Evolutionary conservation across 2,888 invertebrate genomes (phyloP).

Genomic region (Caenorhabditis doughertyi): DNA sequence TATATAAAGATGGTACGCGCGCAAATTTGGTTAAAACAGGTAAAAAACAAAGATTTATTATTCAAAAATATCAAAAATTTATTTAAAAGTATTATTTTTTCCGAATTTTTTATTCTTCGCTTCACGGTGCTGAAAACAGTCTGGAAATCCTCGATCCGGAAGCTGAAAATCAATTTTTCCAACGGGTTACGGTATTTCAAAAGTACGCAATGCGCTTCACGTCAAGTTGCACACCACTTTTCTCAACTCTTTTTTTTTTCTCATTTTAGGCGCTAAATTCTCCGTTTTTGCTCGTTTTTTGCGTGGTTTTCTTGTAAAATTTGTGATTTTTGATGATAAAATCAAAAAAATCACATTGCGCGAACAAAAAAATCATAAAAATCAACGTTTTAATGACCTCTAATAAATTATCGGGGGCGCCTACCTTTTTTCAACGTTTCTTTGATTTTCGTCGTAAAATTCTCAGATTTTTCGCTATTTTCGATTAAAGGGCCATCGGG

Average conservation of each 20-base stretch:
- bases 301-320: not conserved
- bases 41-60: not conserved
- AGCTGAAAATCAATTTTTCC: conserved; percentile 15
- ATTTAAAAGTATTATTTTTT: not conserved
- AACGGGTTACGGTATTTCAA: conserved; percentile 15
- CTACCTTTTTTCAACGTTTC: conserved; percentile 45
- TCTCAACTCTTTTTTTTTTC: not conserved
- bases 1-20: not conserved
- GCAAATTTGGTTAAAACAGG: not conserved
- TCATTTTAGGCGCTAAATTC: not conserved
- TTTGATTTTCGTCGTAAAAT: conserved; percentile 30
- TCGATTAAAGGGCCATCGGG: conserved; percentile 44
- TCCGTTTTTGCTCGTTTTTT: not conserved
- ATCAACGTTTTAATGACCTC: not conserved
- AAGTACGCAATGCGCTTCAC: conserved; percentile 14
- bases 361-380: not conserved
- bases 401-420: not conserved
- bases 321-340: not conserved
- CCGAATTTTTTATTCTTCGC: not conserved
- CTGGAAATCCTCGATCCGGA: conserved; percentile 38
- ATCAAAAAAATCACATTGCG: not conserved
- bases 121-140: conserved; percentile 42
- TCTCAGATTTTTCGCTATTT: not conserved
- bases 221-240: not conserved
- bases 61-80: too few relatives aligned